Base-by-base conservation (phyloP, 2,113 vertebrate genomes). In the Canis aureus region DNA sequence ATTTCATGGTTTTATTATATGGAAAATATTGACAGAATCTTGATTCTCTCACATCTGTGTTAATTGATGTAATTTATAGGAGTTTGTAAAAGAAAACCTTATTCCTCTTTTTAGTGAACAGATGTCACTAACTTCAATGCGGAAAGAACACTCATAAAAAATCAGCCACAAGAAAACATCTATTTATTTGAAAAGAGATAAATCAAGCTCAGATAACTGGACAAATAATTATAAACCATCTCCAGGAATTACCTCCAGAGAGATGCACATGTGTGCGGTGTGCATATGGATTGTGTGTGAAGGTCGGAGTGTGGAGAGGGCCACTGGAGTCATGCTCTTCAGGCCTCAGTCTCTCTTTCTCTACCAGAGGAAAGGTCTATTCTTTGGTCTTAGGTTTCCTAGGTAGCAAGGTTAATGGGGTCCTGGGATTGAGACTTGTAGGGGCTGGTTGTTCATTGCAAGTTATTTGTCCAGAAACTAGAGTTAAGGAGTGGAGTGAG, bases 61-160 rank as follows among this genome's bases (percentile, higher is more conserved):
- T 89, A 57, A 81, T 49, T 76, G 32, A 76, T 53, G 10, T 51
- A 71, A 85, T 91, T 81, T 89, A 23, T 81, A 89, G 23, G 17
- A 25, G 12, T 89, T 86, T 43, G 8, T 53, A 74, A 95, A 94
- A 78, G 27, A 51, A 82, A 83, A 51, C 43, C 57, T 82, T 71
- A 38, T 62, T 89, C 92, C 25, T 9, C 32, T 95, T 73, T 94
- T 49, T 51, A 17, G 43, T 76, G 64, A 88, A 53, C 64, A 53
- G 93, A 25, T 89, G 83, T 96, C 97, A 67, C n/a, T 53, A 69
- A 89, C 38, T 90, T 84, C 67, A 80, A 57, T 93, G 84, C 92
- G 64, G n/a, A 97, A 91, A 95, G 53, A 94, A 35, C 11, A 67
- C 19, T 76, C 53, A n/a, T 79, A 90, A 83, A 73, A 80, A 91